Evolutionary conservation across 1,140 invertebrate genomes (phyloP), one percentile per base, ranked within the genome.

Genomic region (Aphaenogaster rudis): DNA sequence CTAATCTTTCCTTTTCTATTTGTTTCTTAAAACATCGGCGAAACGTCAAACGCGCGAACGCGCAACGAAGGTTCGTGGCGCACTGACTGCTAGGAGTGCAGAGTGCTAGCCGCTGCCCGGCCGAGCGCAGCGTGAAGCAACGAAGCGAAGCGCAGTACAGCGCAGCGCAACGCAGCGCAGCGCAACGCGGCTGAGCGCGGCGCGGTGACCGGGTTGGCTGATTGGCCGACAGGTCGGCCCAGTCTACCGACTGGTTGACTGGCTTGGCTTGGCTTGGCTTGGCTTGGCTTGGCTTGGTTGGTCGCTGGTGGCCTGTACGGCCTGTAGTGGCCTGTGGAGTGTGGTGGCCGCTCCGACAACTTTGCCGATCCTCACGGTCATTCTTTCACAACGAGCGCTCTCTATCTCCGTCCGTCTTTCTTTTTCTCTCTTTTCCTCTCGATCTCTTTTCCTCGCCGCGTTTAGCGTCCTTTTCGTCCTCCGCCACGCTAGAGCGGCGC

Each of bases 301-400:
- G 28, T 28, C 28, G 28, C 28, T 28, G 28, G 28, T 28, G 28
- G 28, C 28, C 28, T 28, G 28, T 28, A 28, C 28, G 28, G 28
- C 28, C 28, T 28, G 28, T 28, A 28, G 28, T 28, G 28, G 28
- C 28, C 28, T 28, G 28, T 28, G 28, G 28, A 28, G 28, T 28
- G 28, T 28, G 87, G 77, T 36, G 50, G 9, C 33, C 33, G 71
- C 50, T 71, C 86, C 59, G 76, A 79, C 66, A 61, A 89, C 78
- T 89, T 52, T 36, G 78, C 64, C 78, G 85, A 78, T 90, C 77
- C 82, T 90, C 87, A 82, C 74, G 86, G 61, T 90, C 89, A 78
- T 88, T 86, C 90, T 82, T 82, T 86, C 72, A 82, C 63, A 59
- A 63, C 54, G 74, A 79, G 48, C 33, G 6, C 17, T 33, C 39